Evolutionary conservation across 30 jellyfish, hydroid and myxozoan genomes (phyloP), one percentile per base, ranked within the genome.

Genomic region (Cassiopea xamachana): DNA sequence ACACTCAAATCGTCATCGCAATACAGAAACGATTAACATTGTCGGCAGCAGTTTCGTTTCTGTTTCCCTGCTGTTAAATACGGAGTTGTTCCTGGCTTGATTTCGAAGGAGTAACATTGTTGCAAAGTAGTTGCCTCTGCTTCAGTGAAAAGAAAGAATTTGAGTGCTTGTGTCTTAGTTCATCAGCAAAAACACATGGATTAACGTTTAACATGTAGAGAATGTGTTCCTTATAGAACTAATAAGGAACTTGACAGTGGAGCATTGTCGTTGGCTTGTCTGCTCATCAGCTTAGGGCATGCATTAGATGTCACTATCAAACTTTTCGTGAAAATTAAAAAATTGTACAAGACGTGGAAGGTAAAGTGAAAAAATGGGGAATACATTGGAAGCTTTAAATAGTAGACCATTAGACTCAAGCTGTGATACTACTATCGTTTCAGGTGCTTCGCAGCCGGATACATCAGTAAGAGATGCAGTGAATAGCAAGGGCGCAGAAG

Each of bases 401-500:
- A 79, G 79, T 80, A 82, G 27, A 81, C 60, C 85, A 6, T 27
- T 90, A 44, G 94, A 92, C 75, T 92, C 97, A 60, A 92, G 97
- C 62, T 92, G 97, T 79, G 97, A 92, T 61, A 85, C 93, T n/a
- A 92, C 97, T 51, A 85, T 92, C 94, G 81, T 85, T 92, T 92
- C 95, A 82, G 94, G 93, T 60, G 74, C 97, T 2, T 76, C 97
- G 39, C 93, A 92, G 62, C 83, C 93, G 45, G 89, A 79, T 15
- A 83, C 87, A 10, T 59, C 88, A 17, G 71, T 49, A 18, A 73
- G 79, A 68, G 97, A 92, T 19, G 71, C 61, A 51, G 15, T 79
- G 60, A 27, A 15, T 46, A 89, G 73, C 45, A 85, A 85, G 70
- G 13, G 18, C 59, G 72, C 81, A n/a, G 92, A 77, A 16, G 77